Base-by-base conservation (phyloP, 2,888 invertebrate species). In the Andrena haemorrhoa region DNA sequence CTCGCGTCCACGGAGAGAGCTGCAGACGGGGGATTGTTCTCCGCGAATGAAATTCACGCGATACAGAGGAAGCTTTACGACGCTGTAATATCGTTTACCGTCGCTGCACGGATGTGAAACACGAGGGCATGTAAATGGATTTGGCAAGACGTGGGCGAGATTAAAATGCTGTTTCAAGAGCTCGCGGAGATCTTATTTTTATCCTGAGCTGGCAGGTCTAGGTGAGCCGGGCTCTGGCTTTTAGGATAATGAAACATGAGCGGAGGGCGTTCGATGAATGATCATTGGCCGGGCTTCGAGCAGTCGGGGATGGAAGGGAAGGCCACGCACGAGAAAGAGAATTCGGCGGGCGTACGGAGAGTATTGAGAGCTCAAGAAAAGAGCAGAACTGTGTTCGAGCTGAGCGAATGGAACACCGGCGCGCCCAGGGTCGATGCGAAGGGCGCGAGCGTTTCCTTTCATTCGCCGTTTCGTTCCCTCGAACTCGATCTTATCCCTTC, bases 221-320 rank as follows among this genome's bases (percentile, higher is more conserved):
- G 10, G 12, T 31, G 51, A n/a, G 12, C n/a, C n/a, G 31, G 12
- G 20, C 41, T 41, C 41, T 41, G 41, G 77, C 79, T 79, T 79
- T 79, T 79, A 79, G 69, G 47, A 79, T 79, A 76, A 79, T 79
- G 77, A 79, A 70, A 79, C 58, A 70, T 41, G 77, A 76, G 33
- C 56, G 47, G 33, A 20, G 16, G 20, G 56, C 68, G 69, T 79
- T 79, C 69, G 69, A 70, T 76, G 77, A 76, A 76, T 70, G 77
- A 58, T 76, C 71, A 71, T 53, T 56, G 70, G 23, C 2, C 23
- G 64, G 35, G 64, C 60, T 77, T 10, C 4, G 58, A 41, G 49
- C 56, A 29, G 4, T 20, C 31, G n/a, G 26, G 26, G 47, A n/a
- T 6, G 6, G 12, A 26, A 47, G 16, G 12, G 16, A 41, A 41